Conservation (phyloP, 2,797 vertebrate species). For the Rhinella marina region DNA sequence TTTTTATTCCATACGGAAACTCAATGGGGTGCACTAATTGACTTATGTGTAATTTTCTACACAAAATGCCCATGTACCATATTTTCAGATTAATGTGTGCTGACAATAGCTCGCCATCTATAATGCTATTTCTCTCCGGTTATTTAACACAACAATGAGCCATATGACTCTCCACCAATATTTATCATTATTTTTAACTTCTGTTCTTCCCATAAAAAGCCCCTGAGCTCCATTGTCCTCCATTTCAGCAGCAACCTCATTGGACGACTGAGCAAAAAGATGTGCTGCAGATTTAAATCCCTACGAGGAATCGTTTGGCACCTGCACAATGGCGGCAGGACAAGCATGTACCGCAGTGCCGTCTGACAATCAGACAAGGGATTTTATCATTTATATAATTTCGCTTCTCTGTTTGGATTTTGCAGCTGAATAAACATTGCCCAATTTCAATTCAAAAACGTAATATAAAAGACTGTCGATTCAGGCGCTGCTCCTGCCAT, state of each 20-base stretch:
- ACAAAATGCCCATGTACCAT: not conserved
- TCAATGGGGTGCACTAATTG: not conserved
- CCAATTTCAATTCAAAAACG: slow-evolving; percentile 52
- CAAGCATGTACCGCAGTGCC: slow-evolving; percentile 59
- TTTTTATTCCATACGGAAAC: not conserved
- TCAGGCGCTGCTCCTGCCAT: slow-evolving; percentile 49
- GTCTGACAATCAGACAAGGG: slow-evolving; percentile 60
- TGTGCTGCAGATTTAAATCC: slow-evolving; percentile 25
- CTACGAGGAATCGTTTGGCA: slow-evolving; percentile 51
- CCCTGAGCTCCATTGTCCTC: slow-evolving; percentile 16
- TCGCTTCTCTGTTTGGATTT: slow-evolving; percentile 64
- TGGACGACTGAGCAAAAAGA: slow-evolving; percentile 5
- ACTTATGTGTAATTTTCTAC: slow-evolving; percentile 10
- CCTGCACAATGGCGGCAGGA: slow-evolving; percentile 9
- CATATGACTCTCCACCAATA: slow-evolving; percentile 3
- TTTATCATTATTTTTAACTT: slow-evolving; percentile 34
- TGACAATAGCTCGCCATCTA: slow-evolving; percentile 14
- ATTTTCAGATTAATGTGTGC: slow-evolving; percentile 33
- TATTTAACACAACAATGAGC: slow-evolving; percentile 12
- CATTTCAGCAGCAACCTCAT: slow-evolving; percentile 16
- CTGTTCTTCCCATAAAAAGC: slow-evolving; percentile 16
- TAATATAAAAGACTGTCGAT: slow-evolving; percentile 58
- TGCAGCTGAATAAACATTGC: slow-evolving; percentile 60
- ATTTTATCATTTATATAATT: slow-evolving; percentile 64
- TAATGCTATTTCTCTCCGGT: slow-evolving; percentile 30